A percentile compares a stretch with the other conserved stretches of the same genome.
Conservation (phyloP, 2,797 vertebrate genomes). For the Amazonetta brasiliensis region DNA sequence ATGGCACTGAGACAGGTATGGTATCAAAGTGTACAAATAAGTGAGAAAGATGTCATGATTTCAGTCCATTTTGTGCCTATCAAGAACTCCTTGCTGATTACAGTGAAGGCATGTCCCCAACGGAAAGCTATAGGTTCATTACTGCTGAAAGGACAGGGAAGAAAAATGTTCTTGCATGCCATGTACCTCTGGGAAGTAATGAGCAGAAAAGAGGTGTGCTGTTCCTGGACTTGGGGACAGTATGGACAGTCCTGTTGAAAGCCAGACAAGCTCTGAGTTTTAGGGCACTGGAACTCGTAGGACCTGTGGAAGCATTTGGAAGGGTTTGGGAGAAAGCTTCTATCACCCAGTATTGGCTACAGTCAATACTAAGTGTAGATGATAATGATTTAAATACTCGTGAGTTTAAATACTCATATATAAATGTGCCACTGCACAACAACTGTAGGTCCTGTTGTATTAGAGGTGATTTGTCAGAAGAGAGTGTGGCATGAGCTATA, state of each 20-base stretch:
- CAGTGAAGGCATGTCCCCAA: too few relatives aligned
- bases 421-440: rapidly evolving
- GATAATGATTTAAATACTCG: neutral
- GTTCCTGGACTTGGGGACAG: neutral
- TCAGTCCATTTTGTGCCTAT: neutral
- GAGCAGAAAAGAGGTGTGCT: neutral
- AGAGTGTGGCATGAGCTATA: neutral
- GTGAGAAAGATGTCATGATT: neutral
- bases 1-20: neutral
- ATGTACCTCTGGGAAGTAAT: neutral
- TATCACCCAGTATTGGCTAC: neutral
- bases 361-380: neutral
- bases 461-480: neutral
- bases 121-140: neutral
- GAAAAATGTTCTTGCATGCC: neutral
- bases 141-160: neutral
- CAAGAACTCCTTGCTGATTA: too few relatives aligned
- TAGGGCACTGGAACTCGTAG: neutral
- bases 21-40: neutral
- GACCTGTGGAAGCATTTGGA: neutral
- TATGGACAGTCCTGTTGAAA: neutral
- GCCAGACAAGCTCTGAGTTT: neutral
- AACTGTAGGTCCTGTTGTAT: neutral
- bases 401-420: neutral
- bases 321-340: neutral